phyloP scores from a whole-genome alignment of 2,113 vertebrate genomes.

The Vireo altiloquus region DNA sequence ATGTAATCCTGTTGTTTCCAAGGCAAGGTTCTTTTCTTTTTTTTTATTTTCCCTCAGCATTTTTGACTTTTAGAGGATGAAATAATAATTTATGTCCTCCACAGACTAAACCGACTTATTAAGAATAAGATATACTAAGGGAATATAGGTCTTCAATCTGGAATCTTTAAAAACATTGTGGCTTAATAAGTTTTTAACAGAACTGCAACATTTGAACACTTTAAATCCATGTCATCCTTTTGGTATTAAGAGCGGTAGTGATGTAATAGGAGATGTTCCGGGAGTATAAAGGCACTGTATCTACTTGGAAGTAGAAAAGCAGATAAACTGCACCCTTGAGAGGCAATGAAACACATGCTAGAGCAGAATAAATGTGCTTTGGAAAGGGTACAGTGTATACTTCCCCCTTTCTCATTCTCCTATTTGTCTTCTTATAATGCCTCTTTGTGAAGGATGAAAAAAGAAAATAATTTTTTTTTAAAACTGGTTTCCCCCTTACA shows the following conservation, averaged over 20 bases:
- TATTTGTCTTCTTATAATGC: neutral
- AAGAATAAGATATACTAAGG: neutral
- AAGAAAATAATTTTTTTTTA: neutral
- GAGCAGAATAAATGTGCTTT: slow-evolving; percentile 1
- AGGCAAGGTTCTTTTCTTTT: neutral
- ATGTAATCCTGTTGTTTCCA: neutral
- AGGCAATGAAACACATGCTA: neutral
- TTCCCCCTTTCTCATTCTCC: neutral
- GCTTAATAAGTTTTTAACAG: neutral
- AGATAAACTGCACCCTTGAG: slow-evolving; percentile 7
- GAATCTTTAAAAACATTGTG: neutral
- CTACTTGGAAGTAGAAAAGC: neutral
- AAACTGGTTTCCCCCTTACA: neutral
- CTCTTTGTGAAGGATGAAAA: neutral
- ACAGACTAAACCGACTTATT: neutral
- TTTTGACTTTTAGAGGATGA: neutral
- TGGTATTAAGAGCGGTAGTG: neutral
- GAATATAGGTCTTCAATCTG: neutral
- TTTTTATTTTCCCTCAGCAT: neutral
- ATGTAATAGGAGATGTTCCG: neutral
- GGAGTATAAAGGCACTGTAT: neutral
- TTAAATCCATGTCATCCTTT: neutral
- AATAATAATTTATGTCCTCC: neutral
- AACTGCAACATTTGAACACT: neutral
- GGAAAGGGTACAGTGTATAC: neutral